phyloP scores from a whole-genome alignment of 2,888 invertebrate species.

The Bimastos eiseni region DNA sequence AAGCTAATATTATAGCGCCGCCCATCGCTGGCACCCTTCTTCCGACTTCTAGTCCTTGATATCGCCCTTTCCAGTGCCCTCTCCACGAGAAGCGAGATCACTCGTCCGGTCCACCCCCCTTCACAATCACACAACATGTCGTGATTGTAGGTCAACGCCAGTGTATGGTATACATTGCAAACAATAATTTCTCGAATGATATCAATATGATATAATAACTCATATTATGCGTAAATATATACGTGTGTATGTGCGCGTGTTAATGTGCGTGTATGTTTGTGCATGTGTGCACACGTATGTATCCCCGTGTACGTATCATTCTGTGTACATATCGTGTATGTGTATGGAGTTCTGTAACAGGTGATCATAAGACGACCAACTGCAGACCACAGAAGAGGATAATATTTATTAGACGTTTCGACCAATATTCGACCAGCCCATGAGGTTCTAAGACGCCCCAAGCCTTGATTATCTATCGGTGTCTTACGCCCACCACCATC shows the following conservation, averaged over 20 bases:
- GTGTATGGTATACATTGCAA: too few relatives aligned
- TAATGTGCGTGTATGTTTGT: too few relatives aligned
- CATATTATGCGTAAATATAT: too few relatives aligned
- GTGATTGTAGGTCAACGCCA: too few relatives aligned
- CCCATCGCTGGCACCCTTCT: neutral
- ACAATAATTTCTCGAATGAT: too few relatives aligned
- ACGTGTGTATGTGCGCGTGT: too few relatives aligned
- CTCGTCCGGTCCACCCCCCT: neutral
- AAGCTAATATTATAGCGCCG: neutral
- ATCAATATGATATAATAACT: too few relatives aligned
- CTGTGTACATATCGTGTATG: neutral
- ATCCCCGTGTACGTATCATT: too few relatives aligned
- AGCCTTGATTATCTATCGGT: neutral
- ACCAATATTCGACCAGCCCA: neutral
- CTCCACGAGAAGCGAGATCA: neutral
- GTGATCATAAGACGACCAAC: neutral
- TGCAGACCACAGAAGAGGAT: neutral
- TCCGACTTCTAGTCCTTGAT: neutral
- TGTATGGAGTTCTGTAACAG: neutral
- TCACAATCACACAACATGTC: too few relatives aligned
- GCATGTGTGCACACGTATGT: too few relatives aligned
- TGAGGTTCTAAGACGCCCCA: neutral
- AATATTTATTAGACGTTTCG: neutral
- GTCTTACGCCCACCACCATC: neutral
- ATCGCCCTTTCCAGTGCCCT: neutral